Evolutionary conservation across 2,888 invertebrate species (phyloP).

Genomic region (Lasioglossum pauxillum): DNA sequence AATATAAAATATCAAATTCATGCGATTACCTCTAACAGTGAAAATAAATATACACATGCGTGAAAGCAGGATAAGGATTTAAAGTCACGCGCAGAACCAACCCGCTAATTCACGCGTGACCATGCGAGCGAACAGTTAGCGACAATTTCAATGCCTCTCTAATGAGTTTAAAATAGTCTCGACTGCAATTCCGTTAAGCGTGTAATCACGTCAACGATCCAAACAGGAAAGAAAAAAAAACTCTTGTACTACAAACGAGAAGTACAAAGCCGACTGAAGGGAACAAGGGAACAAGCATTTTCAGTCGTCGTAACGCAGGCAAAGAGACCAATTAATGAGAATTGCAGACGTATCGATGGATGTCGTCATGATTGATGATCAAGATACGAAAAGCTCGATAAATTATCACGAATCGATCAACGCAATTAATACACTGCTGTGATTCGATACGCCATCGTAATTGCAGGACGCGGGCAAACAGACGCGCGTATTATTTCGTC

Average conservation of each 20-base stretch:
- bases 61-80: neutral
- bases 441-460: slow-evolving; percentile 49
- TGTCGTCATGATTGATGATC: slow-evolving; percentile 41
- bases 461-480: slow-evolving; percentile 47
- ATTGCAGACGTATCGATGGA: slow-evolving; percentile 38
- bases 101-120: neutral
- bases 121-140: neutral
- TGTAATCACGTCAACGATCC: neutral
- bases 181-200: neutral
- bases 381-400: slow-evolving; percentile 52
- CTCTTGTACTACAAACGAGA: neutral
- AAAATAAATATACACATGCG: neutral
- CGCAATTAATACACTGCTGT: slow-evolving; percentile 60
- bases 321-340: slow-evolving; percentile 42
- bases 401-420: slow-evolving; percentile 60
- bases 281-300: neutral
- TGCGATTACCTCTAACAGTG: neutral
- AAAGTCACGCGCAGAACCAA: neutral
- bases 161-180: neutral
- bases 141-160: slow-evolving; percentile 1
- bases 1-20: neutral
- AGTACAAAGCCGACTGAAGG: neutral
- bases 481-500: slow-evolving; percentile 56
- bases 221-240: neutral
- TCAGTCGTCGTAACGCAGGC: neutral